phyloP scores from a whole-genome alignment of 2,797 vertebrate species.

The Hozukius guyotensis region DNA sequence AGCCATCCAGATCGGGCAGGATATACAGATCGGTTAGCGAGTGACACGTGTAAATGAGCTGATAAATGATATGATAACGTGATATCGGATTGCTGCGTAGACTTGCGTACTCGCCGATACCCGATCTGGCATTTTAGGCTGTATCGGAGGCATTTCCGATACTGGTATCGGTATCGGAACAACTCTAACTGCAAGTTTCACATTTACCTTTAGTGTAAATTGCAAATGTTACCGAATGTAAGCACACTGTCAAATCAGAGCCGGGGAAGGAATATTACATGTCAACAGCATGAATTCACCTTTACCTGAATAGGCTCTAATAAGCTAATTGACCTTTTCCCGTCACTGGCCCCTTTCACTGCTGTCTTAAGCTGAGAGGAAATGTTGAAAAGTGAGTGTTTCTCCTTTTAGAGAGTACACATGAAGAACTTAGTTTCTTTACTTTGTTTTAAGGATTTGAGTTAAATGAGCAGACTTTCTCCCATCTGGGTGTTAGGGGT shows the following conservation, averaged over 20 bases:
- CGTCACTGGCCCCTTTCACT: constrained; percentile 54
- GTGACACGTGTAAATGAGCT: not conserved
- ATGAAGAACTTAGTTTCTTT: constrained; percentile 62
- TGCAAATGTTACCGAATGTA: constrained; percentile 65
- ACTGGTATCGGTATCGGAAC: not conserved
- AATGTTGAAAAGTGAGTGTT: constrained; percentile 46
- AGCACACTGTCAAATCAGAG: constrained; percentile 50
- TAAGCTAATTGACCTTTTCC: constrained; percentile 86
- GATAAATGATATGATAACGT: not conserved
- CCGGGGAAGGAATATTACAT: constrained; percentile 54
- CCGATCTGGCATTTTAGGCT: not conserved
- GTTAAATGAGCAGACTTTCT: constrained; percentile 65
- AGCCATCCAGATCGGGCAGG: not conserved
- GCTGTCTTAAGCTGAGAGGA: constrained; percentile 58
- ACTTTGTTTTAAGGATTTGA: constrained; percentile 46
- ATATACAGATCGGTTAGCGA: too few species aligned
- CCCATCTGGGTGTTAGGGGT: constrained; percentile 38
- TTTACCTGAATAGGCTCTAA: constrained; percentile 78
- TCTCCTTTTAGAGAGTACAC: constrained; percentile 40
- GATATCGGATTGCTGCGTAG: not conserved
- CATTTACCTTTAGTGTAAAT: constrained; percentile 50
- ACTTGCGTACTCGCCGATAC: not conserved
- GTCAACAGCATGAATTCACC: constrained; percentile 74
- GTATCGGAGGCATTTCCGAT: not conserved
- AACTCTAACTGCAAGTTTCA: constrained; percentile 24